Evolutionary conservation across 2,113 vertebrate species (phyloP), one percentile per base, ranked within the genome.

Genomic region (Stegastes partitus): DNA sequence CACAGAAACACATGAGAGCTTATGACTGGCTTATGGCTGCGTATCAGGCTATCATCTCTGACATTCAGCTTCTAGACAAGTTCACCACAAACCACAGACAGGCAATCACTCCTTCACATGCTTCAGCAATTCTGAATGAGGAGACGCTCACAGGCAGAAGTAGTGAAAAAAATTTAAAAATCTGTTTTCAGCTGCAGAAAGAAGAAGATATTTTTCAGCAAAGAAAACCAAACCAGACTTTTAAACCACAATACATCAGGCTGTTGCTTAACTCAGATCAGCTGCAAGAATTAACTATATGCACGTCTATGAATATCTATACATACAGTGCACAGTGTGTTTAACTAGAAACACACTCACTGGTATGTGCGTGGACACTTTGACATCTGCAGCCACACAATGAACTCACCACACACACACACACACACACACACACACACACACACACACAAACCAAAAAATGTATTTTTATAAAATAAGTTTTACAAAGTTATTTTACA

Each of bases 31-130:
- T 56, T 12, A 51, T 1, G 10, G 74, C 25, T 0, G 26, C 56
- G 22, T 9, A 51, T 72, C 68, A 19, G 31, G 18, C 66, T 3
- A 62, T 80, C 62, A 68, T 68, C 51, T 58, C 65, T 73, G 57
- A 78, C 65, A 59, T 61, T 74, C 12, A 8, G 53, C 45, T 28
- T 76, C 21, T 45, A 7, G 66, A 45, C 1, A 0, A 18, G 7
- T 31, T 59, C 57, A 1, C 73, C 83, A 61, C 83, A 77, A 31
- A 77, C 73, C 79, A 25, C 83, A 59, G 50, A 44, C 68, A 59
- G 31, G 31, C 57, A 69, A 61, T 22, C 25, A 0, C 53, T 14
- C 65, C 25, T 39, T 65, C 34, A 47, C 11, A 57, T 11, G 37
- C 19, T 54, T 66, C 61, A 56, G 51, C 31, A 7, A 0, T 31